phyloP scores from a whole-genome alignment of 2,113 vertebrate species.

The Sphaerodactylus townsendi region DNA sequence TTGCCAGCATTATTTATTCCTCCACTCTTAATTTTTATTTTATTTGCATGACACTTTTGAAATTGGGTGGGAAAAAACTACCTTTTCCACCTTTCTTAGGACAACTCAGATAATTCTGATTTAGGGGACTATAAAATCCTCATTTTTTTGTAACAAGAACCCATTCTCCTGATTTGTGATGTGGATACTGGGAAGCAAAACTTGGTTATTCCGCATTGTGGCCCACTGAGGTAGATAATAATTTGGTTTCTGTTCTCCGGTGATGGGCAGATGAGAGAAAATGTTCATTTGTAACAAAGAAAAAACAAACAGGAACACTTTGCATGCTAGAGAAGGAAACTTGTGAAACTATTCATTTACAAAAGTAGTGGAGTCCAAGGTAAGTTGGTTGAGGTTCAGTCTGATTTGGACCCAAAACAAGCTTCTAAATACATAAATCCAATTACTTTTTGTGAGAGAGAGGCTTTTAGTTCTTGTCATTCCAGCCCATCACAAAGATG shows the following conservation, averaged over 20 bases:
- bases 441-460: neutral
- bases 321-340: neutral
- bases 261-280: neutral
- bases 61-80: neutral
- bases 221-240: constrained; percentile 8
- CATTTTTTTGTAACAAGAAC: constrained; percentile 4
- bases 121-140: constrained; percentile 33
- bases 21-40: constrained; percentile 35
- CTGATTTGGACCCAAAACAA: neutral
- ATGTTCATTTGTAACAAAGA: neutral
- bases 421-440: neutral
- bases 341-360: neutral
- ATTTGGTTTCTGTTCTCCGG: constrained; percentile 12
- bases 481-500: neutral
- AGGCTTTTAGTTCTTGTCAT: neutral
- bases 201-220: constrained; percentile 6
- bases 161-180: neutral
- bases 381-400: neutral
- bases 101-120: constrained; percentile 43
- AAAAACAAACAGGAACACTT: neutral
- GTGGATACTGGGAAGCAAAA: constrained; percentile 1
- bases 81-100: neutral
- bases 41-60: constrained; percentile 28
- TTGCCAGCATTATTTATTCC: constrained; percentile 31
- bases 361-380: neutral